A percentile compares a stretch with the other conserved stretches of the same genome.
phyloP scores from a whole-genome alignment of 2,888 invertebrate species.

The Carabus problematicus region DNA sequence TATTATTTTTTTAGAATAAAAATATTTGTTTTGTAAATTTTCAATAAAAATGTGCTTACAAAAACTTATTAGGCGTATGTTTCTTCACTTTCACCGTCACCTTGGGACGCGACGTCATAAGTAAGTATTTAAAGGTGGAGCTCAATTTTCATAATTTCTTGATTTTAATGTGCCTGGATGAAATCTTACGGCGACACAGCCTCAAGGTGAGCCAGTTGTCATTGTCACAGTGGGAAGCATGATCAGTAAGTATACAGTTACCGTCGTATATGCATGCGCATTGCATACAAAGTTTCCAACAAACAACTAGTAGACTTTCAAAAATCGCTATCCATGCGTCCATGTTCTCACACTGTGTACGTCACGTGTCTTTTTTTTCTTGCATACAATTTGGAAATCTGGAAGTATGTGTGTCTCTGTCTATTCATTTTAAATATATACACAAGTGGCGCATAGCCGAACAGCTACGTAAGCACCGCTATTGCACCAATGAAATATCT shows the following conservation, averaged over 20 bases:
- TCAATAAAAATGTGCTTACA: conserved; percentile 57
- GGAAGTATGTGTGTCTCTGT: too few species aligned
- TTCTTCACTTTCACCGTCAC: conserved; percentile 32
- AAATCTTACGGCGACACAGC: conserved; percentile 22
- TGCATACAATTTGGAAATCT: too few species aligned
- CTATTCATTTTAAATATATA: too few species aligned
- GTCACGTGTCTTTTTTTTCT: too few species aligned
- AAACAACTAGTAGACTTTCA: too few species aligned
- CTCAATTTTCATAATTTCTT: conserved; percentile 9
- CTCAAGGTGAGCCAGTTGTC: conserved; percentile 25
- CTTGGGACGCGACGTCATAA: conserved; percentile 24
- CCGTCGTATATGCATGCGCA: not conserved
- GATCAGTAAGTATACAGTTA: not conserved
- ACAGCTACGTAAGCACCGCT: too few species aligned
- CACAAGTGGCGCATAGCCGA: too few species aligned
- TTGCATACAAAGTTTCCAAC: not conserved
- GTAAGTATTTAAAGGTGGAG: conserved; percentile 26
- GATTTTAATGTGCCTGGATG: conserved; percentile 17
- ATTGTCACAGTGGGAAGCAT: conserved; percentile 12
- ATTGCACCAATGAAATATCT: too few species aligned
- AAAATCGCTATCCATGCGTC: too few species aligned
- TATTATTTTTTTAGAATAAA: conserved; percentile 33
- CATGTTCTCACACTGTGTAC: too few species aligned
- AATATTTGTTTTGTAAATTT: conserved; percentile 41
- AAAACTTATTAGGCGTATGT: conserved; percentile 53